Base-by-base conservation (phyloP, 2,797 vertebrate species). In the Neosilurus mollespiculum region DNA sequence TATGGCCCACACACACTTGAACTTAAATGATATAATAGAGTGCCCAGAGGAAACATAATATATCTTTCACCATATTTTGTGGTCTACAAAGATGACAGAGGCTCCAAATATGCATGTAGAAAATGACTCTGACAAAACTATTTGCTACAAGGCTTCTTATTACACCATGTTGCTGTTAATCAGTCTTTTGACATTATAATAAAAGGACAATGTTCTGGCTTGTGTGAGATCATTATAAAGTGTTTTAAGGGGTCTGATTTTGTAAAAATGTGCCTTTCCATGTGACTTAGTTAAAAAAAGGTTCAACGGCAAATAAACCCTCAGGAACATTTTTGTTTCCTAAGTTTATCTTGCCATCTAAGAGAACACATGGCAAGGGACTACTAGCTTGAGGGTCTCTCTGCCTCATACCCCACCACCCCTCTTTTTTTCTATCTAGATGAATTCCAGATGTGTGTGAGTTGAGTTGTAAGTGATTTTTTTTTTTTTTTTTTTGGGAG, bases 391-490 rank as follows among this genome's bases (percentile, higher is more conserved):
- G 90, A 89, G 90, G 82, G 88, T 88, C 90, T 86, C 58, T 88
- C 91, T 88, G 8, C 12, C 88, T 93, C 92, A 91, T 81, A 88
- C 85, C 88, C 91, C 90, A 90, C 18, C 81, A 86, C 86, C 0
- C 58, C 24, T 22, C 1, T 22, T 65, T 82, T 78, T 82, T 80
- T 18, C 43, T 5, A 2, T 66, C 5, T 78, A 89, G 94, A 96
- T 95, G 93, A 94, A 91, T 94, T 96, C 96, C 96, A 97, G 95
- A 97, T 96, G 96, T 95, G 89, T 88, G 86, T 87, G 76, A 51
- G 76, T 18, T 88, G 87, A 91, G 92, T 34, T 86, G 8, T 94
- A 91, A 93, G 92, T 91, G 87, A 91, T 91, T 88, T 67, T 53
- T 75, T 84, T 84, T 81, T 72, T 62, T 22, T 18, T 54, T 51